These are phyloP conservation scores for Lottia gigantea DNA, from an alignment of 2,888 invertebrate species.

Conservation along the genomic window DNA sequence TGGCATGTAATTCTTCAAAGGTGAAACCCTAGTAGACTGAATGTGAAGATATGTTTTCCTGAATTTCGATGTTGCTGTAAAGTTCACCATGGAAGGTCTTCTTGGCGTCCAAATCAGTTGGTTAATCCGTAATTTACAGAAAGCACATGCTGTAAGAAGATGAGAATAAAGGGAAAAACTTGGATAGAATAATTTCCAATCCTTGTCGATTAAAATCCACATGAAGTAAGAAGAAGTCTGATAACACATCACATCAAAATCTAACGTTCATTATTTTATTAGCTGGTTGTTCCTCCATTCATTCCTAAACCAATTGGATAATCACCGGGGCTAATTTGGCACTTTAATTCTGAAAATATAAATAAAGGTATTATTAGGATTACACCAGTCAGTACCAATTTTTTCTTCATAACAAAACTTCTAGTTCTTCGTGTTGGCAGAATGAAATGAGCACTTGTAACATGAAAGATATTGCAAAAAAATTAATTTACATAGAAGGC, in stretches of 20 bases:
- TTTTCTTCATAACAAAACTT: too few species aligned
- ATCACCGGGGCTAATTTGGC: too few species aligned
- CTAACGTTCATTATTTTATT: too few species aligned
- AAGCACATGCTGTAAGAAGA: not conserved
- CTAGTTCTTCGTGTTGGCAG: too few species aligned
- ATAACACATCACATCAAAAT: not conserved
- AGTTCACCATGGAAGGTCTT: not conserved
- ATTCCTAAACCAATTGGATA: too few species aligned
- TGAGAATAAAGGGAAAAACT: not conserved
- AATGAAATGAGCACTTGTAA: too few species aligned
- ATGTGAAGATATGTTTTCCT: not conserved
- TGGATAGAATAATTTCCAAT: not conserved
- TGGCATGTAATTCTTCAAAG: slow-evolving; percentile 3
- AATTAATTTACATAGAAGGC: too few species aligned
- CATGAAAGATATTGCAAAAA: too few species aligned
- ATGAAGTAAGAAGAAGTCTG: not conserved
- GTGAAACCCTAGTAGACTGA: not conserved
- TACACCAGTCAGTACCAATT: too few species aligned
- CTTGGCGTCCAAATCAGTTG: not conserved
- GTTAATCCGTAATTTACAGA: slow-evolving; percentile 2
- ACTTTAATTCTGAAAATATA: too few species aligned
- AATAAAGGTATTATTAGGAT: too few species aligned
- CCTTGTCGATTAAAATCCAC: not conserved
- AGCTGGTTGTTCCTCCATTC: too few species aligned
- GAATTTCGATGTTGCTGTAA: not conserved